These are phyloP conservation scores for Lithophane semibrunnea DNA, from an alignment of 2,888 invertebrate species.

Conservation along the genomic window DNA sequence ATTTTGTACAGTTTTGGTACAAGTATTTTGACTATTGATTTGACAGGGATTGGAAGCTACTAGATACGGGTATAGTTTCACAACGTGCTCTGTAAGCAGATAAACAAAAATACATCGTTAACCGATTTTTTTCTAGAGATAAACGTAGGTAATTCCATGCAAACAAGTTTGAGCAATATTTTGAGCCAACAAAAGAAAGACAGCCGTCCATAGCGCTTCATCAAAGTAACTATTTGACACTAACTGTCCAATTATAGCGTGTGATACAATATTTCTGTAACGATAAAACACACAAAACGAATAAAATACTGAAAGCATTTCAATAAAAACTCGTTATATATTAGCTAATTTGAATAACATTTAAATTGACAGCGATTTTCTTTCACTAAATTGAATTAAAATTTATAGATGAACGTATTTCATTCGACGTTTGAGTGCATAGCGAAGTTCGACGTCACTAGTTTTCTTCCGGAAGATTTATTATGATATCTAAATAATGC, in stretches of 20 bases:
- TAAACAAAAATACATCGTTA: background rate
- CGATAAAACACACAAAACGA: slow-evolving; percentile 45
- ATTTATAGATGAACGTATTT: slow-evolving; percentile 51
- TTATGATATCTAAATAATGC: slow-evolving; percentile 54
- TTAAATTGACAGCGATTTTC: slow-evolving; percentile 34
- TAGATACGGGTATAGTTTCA: background rate
- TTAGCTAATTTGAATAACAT: slow-evolving; percentile 48
- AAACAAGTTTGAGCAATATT: background rate
- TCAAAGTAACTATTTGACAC: slow-evolving; percentile 1
- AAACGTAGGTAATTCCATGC: background rate
- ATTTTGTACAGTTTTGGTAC: slow-evolving; percentile 2
- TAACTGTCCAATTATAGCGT: slow-evolving; percentile 29
- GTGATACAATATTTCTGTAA: slow-evolving; percentile 27
- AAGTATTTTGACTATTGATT: background rate
- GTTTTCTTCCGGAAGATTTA: slow-evolving; percentile 56
- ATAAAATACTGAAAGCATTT: slow-evolving; percentile 49
- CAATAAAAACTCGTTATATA: slow-evolving; percentile 42
- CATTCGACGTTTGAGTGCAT: slow-evolving; percentile 38
- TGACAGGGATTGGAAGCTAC: background rate
- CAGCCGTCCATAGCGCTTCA: background rate
- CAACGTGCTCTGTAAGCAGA: background rate
- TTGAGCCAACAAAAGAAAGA: background rate
- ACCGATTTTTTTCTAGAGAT: no score
- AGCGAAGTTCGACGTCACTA: slow-evolving; percentile 43
- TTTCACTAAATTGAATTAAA: slow-evolving; percentile 34